These are phyloP conservation scores for Latrodectus hesperus DNA, from an alignment of 2,888 invertebrate genomes.

Conservation along the genomic window DNA sequence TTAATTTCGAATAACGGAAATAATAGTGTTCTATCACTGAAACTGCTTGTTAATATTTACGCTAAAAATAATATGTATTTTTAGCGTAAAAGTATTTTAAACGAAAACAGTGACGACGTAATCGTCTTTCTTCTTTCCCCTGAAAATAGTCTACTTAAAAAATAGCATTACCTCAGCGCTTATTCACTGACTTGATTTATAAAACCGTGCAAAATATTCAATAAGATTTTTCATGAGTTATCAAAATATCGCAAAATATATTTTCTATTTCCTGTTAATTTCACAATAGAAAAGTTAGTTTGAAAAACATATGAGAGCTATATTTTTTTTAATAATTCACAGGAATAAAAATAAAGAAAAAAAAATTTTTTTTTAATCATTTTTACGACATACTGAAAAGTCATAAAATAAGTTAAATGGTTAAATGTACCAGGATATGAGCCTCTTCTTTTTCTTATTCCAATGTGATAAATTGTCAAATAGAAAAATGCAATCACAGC, in stretches of 20 bases:
- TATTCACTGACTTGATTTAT: no score
- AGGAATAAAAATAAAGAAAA: not conserved
- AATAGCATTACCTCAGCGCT: no score
- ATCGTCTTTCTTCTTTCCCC: no score
- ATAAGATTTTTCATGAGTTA: not conserved
- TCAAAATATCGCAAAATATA: not conserved
- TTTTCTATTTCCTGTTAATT: no score
- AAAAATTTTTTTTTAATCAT: not conserved
- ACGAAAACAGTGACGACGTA: no score
- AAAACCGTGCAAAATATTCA: no score
- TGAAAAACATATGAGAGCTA: not conserved
- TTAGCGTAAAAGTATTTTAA: no score
- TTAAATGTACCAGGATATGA: conserved; percentile 35
- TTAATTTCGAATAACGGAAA: no score
- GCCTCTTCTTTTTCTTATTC: conserved; percentile 44
- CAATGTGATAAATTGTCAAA: conserved; percentile 56
- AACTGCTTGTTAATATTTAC: no score
- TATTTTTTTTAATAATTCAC: not conserved
- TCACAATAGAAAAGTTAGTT: not conserved
- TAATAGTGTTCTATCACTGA: no score
- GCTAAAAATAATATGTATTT: no score
- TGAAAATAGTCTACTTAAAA: no score
- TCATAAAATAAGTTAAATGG: not conserved
- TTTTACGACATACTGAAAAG: not conserved
- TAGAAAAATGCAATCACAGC: conserved; percentile 58